phyloP scores from a whole-genome alignment of 1,140 invertebrate species.

The Bathynomus jamesi region DNA sequence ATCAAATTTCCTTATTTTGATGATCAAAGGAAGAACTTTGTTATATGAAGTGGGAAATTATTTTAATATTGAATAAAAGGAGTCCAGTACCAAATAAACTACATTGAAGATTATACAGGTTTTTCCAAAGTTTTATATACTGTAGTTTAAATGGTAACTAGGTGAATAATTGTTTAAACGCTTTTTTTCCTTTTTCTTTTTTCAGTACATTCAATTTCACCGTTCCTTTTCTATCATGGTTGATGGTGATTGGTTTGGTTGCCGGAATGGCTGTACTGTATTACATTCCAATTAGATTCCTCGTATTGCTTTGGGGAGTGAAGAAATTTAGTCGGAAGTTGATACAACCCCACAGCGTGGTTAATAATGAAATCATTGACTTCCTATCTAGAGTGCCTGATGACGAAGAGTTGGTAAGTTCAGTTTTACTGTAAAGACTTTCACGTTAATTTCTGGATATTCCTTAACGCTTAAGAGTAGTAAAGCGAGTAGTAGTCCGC shows the following conservation, averaged over 20 bases:
- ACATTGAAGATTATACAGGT: too few relatives aligned
- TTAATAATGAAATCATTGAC: constrained; percentile 95
- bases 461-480: too few relatives aligned
- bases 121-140: too few relatives aligned
- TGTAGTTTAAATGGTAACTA: too few relatives aligned
- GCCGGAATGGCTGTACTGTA: constrained; percentile 73
- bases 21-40: too few relatives aligned
- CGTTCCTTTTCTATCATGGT: constrained; percentile 88
- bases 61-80: too few relatives aligned
- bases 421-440: too few relatives aligned
- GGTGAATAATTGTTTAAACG: too few relatives aligned
- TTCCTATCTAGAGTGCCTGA: constrained; percentile 91
- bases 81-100: too few relatives aligned
- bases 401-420: constrained; percentile 65
- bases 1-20: too few relatives aligned
- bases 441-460: too few relatives aligned
- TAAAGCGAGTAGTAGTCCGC: not conserved
- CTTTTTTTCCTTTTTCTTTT: constrained; percentile 37
- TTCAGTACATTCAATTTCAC: constrained; percentile 92
- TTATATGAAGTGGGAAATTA: too few relatives aligned
- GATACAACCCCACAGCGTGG: constrained; percentile 82
- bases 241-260: constrained; percentile 70
- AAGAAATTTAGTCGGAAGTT: constrained; percentile 95
- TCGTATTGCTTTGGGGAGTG: constrained; percentile 92
- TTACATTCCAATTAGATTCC: constrained; percentile 78